Evolutionary conservation across 1,140 invertebrate species (phyloP), one percentile per base, ranked within the genome.

Genomic region (Tachypleus tridentatus): DNA sequence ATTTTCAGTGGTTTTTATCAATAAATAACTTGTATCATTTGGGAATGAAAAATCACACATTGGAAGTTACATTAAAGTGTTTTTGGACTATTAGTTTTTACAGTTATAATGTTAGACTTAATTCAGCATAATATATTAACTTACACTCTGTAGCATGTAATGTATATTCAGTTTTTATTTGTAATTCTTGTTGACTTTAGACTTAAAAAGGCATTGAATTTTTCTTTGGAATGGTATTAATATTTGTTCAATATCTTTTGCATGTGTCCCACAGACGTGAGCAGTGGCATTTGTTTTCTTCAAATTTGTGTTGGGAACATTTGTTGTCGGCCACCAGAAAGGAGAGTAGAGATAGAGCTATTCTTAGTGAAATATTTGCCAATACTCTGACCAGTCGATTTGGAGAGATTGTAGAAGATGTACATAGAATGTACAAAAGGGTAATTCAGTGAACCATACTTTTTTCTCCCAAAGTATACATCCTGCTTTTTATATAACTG

Each of bases 251-350:
- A 29, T 29, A 29, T 29, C 2, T 29, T 29, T 29, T 29, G 29
- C 29, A 29, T 29, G 29, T 29, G 29, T 29, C 29, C 79, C 81
- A 60, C 74, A 96, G 91, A 79, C 83, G 93, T 67, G 92, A 96
- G 76, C 88, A 91, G 75, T 96, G 93, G 93, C 84, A 88, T 71
- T 80, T 93, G 71, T 92, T 93, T 75, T 94, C 92, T 51, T 88
- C 88, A 58, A 93, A 89, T 78, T 84, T 87, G 51, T 91, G 91
- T 77, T 97, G 91, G 90, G 89, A 93, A 75, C 87, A 93, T 71
- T 80, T 96, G 64, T 83, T 97, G 58, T 86, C 86, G 66, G 86
- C 90, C 74, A 94, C 93, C 50, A 87, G 87, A 74, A 87, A 88
- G 71, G 82, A 96, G 71, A 87, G 89, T 68, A 83, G 87, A 71